Evolutionary conservation across 2,888 invertebrate species (phyloP).

Genomic region (Sphecodes monilicornis): DNA sequence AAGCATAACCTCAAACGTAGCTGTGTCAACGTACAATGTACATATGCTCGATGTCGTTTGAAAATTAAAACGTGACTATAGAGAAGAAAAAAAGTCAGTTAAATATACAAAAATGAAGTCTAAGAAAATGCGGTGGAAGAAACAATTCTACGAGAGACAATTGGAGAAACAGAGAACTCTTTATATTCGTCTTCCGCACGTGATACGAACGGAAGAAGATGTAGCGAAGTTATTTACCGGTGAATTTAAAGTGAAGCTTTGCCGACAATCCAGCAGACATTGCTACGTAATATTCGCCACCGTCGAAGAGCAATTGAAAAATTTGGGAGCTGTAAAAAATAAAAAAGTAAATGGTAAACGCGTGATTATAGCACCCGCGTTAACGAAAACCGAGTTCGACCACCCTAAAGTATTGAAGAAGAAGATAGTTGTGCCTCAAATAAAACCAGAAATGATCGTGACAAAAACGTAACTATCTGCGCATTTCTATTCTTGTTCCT

Average conservation of each 20-base stretch:
- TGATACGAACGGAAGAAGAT: slow-evolving; percentile 72
- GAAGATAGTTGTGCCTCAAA: slow-evolving; percentile 68
- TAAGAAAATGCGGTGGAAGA: not conserved
- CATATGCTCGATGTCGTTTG: not conserved
- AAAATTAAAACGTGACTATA: not conserved
- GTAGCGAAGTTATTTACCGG: slow-evolving; percentile 74
- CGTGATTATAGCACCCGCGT: slow-evolving; percentile 63
- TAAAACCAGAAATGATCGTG: slow-evolving; percentile 58
- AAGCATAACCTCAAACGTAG: slow-evolving; percentile 47
- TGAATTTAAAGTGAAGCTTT: slow-evolving; percentile 72
- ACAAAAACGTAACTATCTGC: slow-evolving; percentile 71
- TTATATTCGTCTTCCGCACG: slow-evolving; percentile 75
- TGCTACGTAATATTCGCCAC: slow-evolving; percentile 76
- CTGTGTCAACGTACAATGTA: not conserved
- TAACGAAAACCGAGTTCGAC: slow-evolving; percentile 31
- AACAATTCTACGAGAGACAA: not conserved
- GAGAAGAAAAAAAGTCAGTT: not conserved
- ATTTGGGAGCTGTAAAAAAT: slow-evolving; percentile 67
- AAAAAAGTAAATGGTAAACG: slow-evolving; percentile 70
- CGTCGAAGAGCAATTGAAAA: slow-evolving; percentile 73
- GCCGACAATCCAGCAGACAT: slow-evolving; percentile 73
- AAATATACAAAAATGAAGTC: not conserved
- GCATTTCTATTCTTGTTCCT: not conserved
- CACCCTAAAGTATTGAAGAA: slow-evolving; percentile 54
- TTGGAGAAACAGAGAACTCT: slow-evolving; percentile 70